A percentile compares a stretch with the other conserved stretches of the same genome.
Conservation (phyloP, 1,140 invertebrate species). For the Drosophila paulistorum region DNA sequence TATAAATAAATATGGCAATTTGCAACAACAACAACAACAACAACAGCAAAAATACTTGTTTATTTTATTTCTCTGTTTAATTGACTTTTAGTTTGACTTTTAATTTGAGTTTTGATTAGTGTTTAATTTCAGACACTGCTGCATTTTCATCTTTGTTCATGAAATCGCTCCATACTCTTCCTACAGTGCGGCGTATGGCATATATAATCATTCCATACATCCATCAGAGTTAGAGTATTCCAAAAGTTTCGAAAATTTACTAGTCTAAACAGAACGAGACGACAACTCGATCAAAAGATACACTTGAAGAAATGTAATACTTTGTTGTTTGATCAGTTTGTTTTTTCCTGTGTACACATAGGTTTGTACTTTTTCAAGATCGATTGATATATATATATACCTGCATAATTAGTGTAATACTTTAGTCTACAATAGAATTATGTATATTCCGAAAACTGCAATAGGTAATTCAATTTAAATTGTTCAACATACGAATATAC, state of each 20-base stretch:
- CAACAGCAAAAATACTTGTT: not conserved
- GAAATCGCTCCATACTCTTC: too few relatives aligned
- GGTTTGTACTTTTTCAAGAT: constrained; percentile 24
- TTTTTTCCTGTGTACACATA: constrained; percentile 12
- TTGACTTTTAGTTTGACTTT: not conserved
- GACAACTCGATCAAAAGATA: too few relatives aligned
- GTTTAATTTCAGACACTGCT: not conserved
- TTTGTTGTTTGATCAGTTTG: too few relatives aligned
- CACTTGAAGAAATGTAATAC: too few relatives aligned
- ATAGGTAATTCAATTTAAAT: constrained; percentile 37
- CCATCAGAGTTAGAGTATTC: too few relatives aligned
- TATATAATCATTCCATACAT: too few relatives aligned
- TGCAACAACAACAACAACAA: not conserved
- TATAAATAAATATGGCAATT: constrained; percentile 8
- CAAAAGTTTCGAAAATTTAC: not conserved
- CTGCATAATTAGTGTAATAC: constrained; percentile 19
- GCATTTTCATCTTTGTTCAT: not conserved
- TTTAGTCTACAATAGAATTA: constrained; percentile 47
- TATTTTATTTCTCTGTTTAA: not conserved
- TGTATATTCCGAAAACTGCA: constrained; percentile 34
- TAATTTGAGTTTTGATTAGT: not conserved
- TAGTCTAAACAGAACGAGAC: not conserved
- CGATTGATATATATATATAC: not conserved
- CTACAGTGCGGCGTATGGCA: too few relatives aligned
- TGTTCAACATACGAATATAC: constrained; percentile 65